Evolutionary conservation across 2,113 vertebrate genomes (phyloP).

Genomic region (Pterophyllum scalare): DNA sequence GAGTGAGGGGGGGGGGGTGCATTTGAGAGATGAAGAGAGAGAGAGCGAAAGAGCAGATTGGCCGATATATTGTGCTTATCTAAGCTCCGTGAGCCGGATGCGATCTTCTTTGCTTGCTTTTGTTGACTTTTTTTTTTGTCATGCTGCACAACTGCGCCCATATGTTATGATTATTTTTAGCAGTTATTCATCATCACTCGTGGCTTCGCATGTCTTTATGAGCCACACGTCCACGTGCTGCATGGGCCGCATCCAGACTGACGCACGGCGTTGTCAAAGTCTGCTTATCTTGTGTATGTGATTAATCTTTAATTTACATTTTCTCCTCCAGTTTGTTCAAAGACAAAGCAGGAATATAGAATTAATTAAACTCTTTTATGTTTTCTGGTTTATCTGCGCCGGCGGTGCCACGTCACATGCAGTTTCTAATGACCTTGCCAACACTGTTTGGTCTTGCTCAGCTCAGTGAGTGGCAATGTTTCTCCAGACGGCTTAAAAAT

Average conservation of each 20-base stretch:
- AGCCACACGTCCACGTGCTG: not conserved
- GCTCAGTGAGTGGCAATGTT: constrained; percentile 28
- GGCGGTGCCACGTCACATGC: constrained; percentile 9
- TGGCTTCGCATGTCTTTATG: not conserved
- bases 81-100: constrained; percentile 15
- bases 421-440: constrained; percentile 44
- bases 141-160: not conserved
- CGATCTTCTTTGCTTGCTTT: constrained; percentile 5
- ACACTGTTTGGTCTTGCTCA: constrained; percentile 21
- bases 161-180: constrained; percentile 2
- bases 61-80: constrained; percentile 26
- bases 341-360: constrained; percentile 31
- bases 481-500: constrained; percentile 3
- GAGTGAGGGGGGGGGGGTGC: not conserved
- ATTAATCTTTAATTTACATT: constrained; percentile 37
- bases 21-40: not conserved
- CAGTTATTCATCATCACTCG: not conserved
- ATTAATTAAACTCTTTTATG: constrained; percentile 50
- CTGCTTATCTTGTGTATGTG: constrained; percentile 29
- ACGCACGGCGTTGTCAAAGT: not conserved
- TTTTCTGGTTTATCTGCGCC: constrained; percentile 34
- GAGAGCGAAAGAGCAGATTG: constrained; percentile 27
- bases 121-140: not conserved
- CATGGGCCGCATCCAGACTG: not conserved
- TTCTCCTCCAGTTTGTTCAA: constrained; percentile 33